Evolutionary conservation across 2,888 invertebrate genomes (phyloP), one percentile per base, ranked within the genome.

Genomic region (Leucophenga maculata): DNA sequence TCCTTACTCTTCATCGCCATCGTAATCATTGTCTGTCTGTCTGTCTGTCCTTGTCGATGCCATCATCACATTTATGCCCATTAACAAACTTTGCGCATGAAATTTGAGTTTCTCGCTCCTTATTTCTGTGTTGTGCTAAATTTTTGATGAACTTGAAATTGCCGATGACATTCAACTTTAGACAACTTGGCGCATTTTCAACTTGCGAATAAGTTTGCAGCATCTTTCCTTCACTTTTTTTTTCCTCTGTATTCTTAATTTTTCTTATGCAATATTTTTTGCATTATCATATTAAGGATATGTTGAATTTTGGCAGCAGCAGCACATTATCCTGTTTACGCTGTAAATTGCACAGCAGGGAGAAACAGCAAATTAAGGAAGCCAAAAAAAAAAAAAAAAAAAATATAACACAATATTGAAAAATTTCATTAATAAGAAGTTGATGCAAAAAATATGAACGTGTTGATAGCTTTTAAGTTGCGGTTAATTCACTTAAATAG

Each of bases 101-200:
- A 72, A 77, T 80, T 75, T 69, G 71, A 1, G 50, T 16, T 50
- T 50, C 6, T 39, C 32, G 20, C 22, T 18, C 22, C 22, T 26
- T 22, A 16, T 48, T 48, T n/a, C 39, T 39, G 3, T 60, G 16
- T 60, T 60, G 60, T 39, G 77, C 69, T 80, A 75, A 73, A 80
- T 80, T 78, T 80, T 80, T 80, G 77, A 80, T 82, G 80, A 80
- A 75, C 75, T 78, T 73, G 57, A 80, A 80, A 80, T 78, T 75
- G 74, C 71, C 77, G 77, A 74, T 79, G 78, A 78, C 77, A 80
- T 78, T 72, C 78, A 78, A 78, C 74, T 72, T 77, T 68, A 75
- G 66, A 74, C 75, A 78, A 78, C 74, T 72, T 78, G 69, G 75
- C 67, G 75, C 75, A 73, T 74, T 72, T 72, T 62, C 62, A 68